These are phyloP conservation scores for Muraenolepis orangiensis DNA, from an alignment of 2,797 vertebrate species.

Conservation along the genomic window DNA sequence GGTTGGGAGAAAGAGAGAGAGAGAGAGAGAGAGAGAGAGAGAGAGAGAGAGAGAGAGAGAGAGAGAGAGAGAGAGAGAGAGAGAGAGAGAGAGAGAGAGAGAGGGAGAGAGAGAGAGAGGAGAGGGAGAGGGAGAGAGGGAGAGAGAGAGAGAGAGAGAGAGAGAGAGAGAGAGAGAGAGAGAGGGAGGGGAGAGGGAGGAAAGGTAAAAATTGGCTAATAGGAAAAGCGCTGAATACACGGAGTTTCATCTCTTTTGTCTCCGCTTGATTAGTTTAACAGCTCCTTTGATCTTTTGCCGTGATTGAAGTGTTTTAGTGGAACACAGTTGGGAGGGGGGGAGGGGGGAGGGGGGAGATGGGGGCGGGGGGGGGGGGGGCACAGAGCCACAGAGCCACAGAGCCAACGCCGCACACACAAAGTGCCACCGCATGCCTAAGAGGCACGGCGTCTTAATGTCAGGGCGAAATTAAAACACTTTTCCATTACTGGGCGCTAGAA, in stretches of 20 bases:
- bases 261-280: slow-evolving; percentile 98
- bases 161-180: slow-evolving; percentile 36
- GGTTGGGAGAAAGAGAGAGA: slow-evolving; percentile 72
- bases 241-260: slow-evolving; percentile 77
- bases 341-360: slow-evolving; percentile 83
- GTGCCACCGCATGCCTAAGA: slow-evolving; percentile 90
- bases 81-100: slow-evolving; percentile 65
- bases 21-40: slow-evolving; percentile 45
- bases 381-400: too few species aligned
- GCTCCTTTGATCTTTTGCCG: slow-evolving; percentile 93
- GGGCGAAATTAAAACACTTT: slow-evolving; percentile 98
- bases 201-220: slow-evolving; percentile 36
- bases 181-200: slow-evolving; percentile 60
- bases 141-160: slow-evolving; percentile 3
- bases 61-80: slow-evolving; percentile 30
- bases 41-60: slow-evolving; percentile 7
- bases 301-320: slow-evolving; percentile 96
- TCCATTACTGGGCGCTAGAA: slow-evolving; percentile 86
- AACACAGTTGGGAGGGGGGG: slow-evolving; percentile 69
- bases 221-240: slow-evolving; percentile 74
- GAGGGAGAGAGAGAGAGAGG: not conserved
- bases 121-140: too few species aligned
- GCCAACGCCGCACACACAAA: slow-evolving; percentile 77
- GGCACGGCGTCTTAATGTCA: slow-evolving; percentile 98
- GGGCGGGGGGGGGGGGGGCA: slow-evolving; percentile 82